Evolutionary conservation across 2,888 invertebrate species (phyloP), one percentile per base, ranked within the genome.

Genomic region (Xestia ashworthii): DNA sequence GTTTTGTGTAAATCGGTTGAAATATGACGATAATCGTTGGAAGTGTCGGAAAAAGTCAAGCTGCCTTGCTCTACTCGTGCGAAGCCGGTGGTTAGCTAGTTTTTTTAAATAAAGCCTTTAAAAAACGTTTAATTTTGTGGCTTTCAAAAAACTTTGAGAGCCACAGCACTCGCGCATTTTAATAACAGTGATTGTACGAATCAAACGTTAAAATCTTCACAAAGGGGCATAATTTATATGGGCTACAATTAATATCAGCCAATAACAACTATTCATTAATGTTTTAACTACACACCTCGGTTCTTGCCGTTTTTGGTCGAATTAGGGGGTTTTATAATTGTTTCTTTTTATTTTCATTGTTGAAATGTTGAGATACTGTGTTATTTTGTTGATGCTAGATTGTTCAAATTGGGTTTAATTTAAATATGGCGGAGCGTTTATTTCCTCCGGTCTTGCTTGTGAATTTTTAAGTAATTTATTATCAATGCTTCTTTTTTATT

Each of bases 181-280:
- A 95, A 95, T 95, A 93, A 95, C 90, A 95, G 93, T 92, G 91
- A 90, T 94, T 91, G 92, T 90, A 87, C 87, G 90, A 91, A 93
- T 93, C 93, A 89, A 90, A 91, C 92, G 93, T 93, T 92, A 91
- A 92, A 92, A 93, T 93, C 92, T 90, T 87, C 80, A 85, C 80
- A 82, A 83, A 82, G 84, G 87, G 81, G 87, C 88, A 88, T 93
- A 93, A 93, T 94, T 93, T 93, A 91, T 90, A 89, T 70, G 66
- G 92, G 92, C 90, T 86, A 92, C 94, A 95, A 95, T 95, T 95
- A 95, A 93, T 93, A 93, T 93, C 92, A 93, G 91, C 91, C 93
- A 91, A 93, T 94, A 95, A 94, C 82, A 87, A 87, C 88, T 92
- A 93, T 93, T 94, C 93, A 95, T 94, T 95, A 94, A 92, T 91